Base-by-base conservation (phyloP, 2,797 vertebrate genomes). In the Tenualosa thibaudeaui region DNA sequence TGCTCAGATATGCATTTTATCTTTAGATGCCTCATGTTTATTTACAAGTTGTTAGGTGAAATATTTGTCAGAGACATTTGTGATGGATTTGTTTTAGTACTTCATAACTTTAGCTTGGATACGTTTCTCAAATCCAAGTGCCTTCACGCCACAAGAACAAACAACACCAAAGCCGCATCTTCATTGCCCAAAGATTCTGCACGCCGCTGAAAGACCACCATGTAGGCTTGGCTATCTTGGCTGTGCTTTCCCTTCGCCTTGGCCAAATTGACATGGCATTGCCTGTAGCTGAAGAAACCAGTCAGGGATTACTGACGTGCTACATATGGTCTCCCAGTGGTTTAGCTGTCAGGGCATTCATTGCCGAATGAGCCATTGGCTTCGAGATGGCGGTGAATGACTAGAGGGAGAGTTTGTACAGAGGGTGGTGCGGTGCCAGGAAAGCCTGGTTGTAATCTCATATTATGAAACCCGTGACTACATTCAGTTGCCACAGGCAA, bases 401-500 rank as follows among this genome's bases (percentile, higher is more conserved):
- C 68, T 75, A 13, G 68, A 75, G 17, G 68, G 68, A 15, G 31
- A 40, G 68, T 37, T 26, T 17, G 62, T n/a, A 37, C 26, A 9
- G 62, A 31, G 51, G 51, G 51, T 53, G 51, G 51, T 53, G 1
- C 0, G 0, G 12, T 75, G 68, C 68, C 68, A 17, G 68, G 68
- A 75, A 75, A 40, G 68, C 31, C 12, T 75, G 68, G 31, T 37
- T 75, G 68, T 75, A 26, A 40, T 75, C 31, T 75, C 31, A 3
- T 75, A 40, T 40, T 75, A 75, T 40, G 68, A 75, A 75, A 40
- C 31, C 15, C 24, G 68, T 75, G 68, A 75, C 65, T 75, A 40
- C 68, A 19, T 7, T 15, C 68, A 75, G 68, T 19, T 75, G 68
- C 68, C 68, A 40, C 31, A 37, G 68, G 31, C 68, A 40, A 75